Base-by-base conservation (phyloP, 2,888 invertebrate species). In the Lasiommata megera region DNA sequence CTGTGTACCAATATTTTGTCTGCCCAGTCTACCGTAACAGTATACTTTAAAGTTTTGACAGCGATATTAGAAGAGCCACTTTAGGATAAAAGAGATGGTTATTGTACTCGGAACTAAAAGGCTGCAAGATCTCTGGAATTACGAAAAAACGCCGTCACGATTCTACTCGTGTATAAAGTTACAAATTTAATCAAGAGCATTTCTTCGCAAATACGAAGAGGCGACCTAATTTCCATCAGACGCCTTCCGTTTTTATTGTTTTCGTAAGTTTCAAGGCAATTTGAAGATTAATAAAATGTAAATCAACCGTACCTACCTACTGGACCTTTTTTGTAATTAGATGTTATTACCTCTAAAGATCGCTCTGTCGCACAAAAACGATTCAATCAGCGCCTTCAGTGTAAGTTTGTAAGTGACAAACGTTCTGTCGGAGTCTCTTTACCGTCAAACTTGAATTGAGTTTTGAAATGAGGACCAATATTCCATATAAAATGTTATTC, bases 171-270 rank as follows among this genome's bases (percentile, higher is more conserved):
- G 52, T 52, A n/a, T n/a, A 52, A 52, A 52, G 52, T 52, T 52
- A 52, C 52, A 52, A 52, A 52, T 52, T 52, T 52, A 52, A 52
- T 52, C 52, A 52, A 52, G 52, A n/a, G 52, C 52, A 41, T 52
- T 52, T 52, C 52, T 52, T 52, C 52, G 52, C 52, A 52, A 52
- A 52, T 52, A 52, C 40, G 52, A 52, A 52, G 31, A 52, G 41
- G 52, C 52, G 52, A 52, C 52, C 52, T 52, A 52, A 52, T 52
- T 52, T 52, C 52, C 52, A 52, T 52, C 52, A 52, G 52, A 34
- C 52, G 40, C 40, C 51, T 40, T 40, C 52, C 52, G 41, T 52
- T 52, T 52, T 52, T 52, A 52, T 52, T 52, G 52, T 52, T 52
- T 52, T 43, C 52, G 52, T 41, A 52, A 52, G 41, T 41, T 43